A percentile compares a stretch with the other conserved stretches of the same genome.
Conservation (phyloP, 2,113 vertebrate genomes). For the Meleagris gallopavo region DNA sequence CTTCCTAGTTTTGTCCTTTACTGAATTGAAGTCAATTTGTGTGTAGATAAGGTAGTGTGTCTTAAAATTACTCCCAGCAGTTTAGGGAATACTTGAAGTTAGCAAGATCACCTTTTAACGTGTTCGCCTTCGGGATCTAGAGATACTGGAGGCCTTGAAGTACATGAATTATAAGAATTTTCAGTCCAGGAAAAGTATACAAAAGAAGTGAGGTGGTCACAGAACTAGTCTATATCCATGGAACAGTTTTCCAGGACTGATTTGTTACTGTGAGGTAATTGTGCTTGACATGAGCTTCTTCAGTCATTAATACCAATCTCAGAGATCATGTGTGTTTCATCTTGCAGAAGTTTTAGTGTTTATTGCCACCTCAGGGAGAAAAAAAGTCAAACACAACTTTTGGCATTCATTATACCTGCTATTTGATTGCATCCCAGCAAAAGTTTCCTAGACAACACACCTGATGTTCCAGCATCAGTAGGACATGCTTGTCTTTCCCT, state of each 20-base stretch:
- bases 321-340: not conserved
- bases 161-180: not conserved
- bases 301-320: not conserved
- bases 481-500: rapidly evolving
- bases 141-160: not conserved
- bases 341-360: not conserved
- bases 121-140: not conserved
- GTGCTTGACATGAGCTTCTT: not conserved
- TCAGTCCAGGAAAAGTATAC: not conserved
- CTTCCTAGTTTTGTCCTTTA: not conserved
- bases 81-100: not conserved
- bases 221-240: not conserved
- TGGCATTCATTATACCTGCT: not conserved
- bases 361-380: not conserved
- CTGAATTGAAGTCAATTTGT: not conserved
- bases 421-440: not conserved
- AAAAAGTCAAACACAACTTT: not conserved
- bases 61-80: not conserved
- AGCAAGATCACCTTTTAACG: not conserved
- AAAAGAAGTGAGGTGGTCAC: not conserved
- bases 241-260: not conserved
- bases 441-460: not conserved
- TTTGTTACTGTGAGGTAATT: not conserved
- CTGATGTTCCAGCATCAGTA: not conserved
- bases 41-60: not conserved